Conservation (phyloP, 2,888 invertebrate species). For the Leptinotarsa peninsularis region DNA sequence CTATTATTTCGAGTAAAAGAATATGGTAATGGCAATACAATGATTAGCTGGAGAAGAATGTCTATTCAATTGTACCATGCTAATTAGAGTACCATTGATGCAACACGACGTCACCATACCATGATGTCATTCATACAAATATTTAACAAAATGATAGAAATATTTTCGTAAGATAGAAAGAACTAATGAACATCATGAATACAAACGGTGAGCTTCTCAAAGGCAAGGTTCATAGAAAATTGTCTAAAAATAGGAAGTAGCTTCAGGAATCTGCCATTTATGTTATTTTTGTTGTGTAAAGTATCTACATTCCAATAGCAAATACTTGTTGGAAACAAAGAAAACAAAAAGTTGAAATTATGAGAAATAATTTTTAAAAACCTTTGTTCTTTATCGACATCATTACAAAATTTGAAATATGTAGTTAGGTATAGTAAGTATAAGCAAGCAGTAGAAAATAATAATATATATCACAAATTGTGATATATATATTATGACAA, state of each 20-base stretch:
- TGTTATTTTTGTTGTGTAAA: not conserved
- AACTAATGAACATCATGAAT: no score
- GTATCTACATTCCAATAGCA: no score
- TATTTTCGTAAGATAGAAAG: not conserved
- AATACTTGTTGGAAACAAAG: no score
- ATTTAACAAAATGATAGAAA: not conserved
- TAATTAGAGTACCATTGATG: constrained; percentile 19
- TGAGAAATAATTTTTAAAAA: no score
- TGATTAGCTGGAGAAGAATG: constrained; percentile 27
- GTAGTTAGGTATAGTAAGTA: no score
- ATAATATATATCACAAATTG: not conserved
- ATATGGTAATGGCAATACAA: not conserved
- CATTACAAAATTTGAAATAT: no score
- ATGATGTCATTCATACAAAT: constrained; percentile 26
- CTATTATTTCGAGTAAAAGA: not conserved
- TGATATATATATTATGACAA: not conserved
- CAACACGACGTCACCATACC: constrained; percentile 7
- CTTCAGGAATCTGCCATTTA: not conserved
- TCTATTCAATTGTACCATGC: constrained; percentile 2
- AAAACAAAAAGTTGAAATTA: no score
- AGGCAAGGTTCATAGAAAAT: constrained; percentile 10
- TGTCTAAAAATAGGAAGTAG: constrained; percentile 29
- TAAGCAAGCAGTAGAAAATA: no score
- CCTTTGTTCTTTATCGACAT: no score
- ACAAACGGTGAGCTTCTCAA: no score